Evolutionary conservation across 1,140 invertebrate genomes (phyloP).

Genomic region (Brachionus sp.): DNA sequence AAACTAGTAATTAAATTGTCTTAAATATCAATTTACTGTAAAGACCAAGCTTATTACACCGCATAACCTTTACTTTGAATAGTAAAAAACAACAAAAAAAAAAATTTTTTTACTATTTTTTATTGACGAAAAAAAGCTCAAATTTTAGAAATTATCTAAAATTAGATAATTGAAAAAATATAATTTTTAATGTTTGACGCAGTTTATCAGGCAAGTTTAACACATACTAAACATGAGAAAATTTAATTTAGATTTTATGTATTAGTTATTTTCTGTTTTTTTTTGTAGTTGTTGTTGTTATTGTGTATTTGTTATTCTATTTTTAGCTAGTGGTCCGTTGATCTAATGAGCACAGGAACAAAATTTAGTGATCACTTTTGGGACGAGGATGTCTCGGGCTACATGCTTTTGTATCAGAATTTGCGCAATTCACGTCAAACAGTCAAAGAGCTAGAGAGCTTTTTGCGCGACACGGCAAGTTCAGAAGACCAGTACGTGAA

Average conservation of each 20-base stretch:
- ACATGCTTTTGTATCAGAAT: not conserved
- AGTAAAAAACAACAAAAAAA: too few relatives aligned
- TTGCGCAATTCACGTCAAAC: not conserved
- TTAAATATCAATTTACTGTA: too few relatives aligned
- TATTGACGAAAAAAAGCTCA: too few relatives aligned
- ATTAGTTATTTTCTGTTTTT: not conserved
- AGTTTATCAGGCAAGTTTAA: not conserved
- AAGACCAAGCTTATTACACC: too few relatives aligned
- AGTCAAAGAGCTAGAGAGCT: constrained; percentile 15
- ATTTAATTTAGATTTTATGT: not conserved
- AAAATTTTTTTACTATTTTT: too few relatives aligned
- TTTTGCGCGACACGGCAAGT: not conserved
- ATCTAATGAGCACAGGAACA: not conserved
- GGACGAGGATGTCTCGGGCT: constrained; percentile 21
- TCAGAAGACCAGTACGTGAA: constrained; percentile 18
- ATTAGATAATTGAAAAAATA: not conserved
- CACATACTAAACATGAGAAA: not conserved
- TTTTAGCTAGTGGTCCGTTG: not conserved
- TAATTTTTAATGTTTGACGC: not conserved
- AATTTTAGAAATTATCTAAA: not conserved
- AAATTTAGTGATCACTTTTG: constrained; percentile 39
- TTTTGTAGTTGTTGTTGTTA: not conserved
- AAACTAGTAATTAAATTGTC: too few relatives aligned
- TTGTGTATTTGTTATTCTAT: not conserved
- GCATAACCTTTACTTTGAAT: too few relatives aligned